Evolutionary conservation across 2,113 vertebrate genomes (phyloP).

Genomic region (Hepsetus odoe): DNA sequence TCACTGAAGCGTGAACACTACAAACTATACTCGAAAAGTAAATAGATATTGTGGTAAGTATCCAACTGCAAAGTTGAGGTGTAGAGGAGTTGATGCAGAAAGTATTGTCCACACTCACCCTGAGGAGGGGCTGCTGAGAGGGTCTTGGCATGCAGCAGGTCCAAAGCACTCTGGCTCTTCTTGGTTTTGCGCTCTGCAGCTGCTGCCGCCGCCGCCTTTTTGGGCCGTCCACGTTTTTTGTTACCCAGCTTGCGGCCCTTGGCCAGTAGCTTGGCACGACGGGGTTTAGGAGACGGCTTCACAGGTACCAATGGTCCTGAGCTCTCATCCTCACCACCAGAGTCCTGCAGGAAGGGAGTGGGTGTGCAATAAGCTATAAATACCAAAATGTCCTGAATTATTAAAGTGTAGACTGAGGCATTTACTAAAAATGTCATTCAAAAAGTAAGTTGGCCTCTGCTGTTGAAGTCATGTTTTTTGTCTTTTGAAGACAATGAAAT

Average conservation of each 20-base stretch:
- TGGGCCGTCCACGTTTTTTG: slow-evolving; percentile 93
- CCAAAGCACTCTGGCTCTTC: slow-evolving; percentile 90
- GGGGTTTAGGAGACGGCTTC: slow-evolving; percentile 87
- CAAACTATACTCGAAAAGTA: not conserved
- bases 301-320: slow-evolving; percentile 72
- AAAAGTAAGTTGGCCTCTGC: not conserved
- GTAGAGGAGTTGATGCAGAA: not conserved
- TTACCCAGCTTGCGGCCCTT: slow-evolving; percentile 92
- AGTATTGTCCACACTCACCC: slow-evolving; percentile 73
- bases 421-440: not conserved
- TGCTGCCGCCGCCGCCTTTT: slow-evolving; percentile 80
- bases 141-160: slow-evolving; percentile 89
- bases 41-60: not conserved
- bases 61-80: not conserved
- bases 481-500: not conserved
- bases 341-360: slow-evolving; percentile 76
- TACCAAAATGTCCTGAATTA: not conserved
- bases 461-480: not conserved
- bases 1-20: too few species aligned
- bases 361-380: slow-evolving; percentile 1
- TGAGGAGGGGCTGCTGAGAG: slow-evolving; percentile 89
- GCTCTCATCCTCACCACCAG: slow-evolving; percentile 89
- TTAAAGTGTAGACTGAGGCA: not conserved
- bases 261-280: slow-evolving; percentile 84
- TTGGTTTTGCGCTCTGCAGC: slow-evolving; percentile 85